Evolutionary conservation across 2,888 invertebrate genomes (phyloP).

Genomic region (Idaea biselata): DNA sequence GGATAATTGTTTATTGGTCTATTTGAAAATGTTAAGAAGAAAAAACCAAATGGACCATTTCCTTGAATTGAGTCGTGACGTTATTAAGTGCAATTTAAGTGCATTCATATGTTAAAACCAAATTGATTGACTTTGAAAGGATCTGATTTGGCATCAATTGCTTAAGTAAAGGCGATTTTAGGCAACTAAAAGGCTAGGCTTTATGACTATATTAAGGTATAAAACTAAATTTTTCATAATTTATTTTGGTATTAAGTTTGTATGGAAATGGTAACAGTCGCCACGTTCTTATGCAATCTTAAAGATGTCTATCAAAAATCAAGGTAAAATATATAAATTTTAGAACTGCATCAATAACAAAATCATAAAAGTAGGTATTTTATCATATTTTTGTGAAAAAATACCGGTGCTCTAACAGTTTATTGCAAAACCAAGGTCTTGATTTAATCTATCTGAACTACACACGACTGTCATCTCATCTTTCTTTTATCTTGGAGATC

Average conservation of each 20-base stretch:
- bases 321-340: slow-evolving; percentile 4
- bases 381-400: not conserved
- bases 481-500: not conserved
- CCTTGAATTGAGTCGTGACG: slow-evolving; percentile 6
- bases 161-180: too few species aligned
- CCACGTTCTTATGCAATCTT: too few species aligned
- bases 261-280: too few species aligned
- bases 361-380: not conserved
- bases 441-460: slow-evolving; percentile 4
- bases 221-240: too few species aligned
- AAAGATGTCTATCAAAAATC: not conserved
- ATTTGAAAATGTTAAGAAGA: not conserved
- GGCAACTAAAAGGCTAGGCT: too few species aligned
- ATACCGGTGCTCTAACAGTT: not conserved
- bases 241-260: too few species aligned
- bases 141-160: too few species aligned
- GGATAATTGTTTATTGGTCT: slow-evolving; percentile 14
- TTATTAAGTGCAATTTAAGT: slow-evolving; percentile 10
- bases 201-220: too few species aligned
- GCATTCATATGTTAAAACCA: slow-evolving; percentile 8
- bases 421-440: not conserved
- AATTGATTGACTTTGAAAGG: slow-evolving; percentile 1
- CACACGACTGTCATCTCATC: not conserved
- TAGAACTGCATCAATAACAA: not conserved
- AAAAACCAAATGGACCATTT: not conserved